These are phyloP conservation scores for Xerus rutilus DNA, from an alignment of 2,797 vertebrate genomes.

Conservation along the genomic window DNA sequence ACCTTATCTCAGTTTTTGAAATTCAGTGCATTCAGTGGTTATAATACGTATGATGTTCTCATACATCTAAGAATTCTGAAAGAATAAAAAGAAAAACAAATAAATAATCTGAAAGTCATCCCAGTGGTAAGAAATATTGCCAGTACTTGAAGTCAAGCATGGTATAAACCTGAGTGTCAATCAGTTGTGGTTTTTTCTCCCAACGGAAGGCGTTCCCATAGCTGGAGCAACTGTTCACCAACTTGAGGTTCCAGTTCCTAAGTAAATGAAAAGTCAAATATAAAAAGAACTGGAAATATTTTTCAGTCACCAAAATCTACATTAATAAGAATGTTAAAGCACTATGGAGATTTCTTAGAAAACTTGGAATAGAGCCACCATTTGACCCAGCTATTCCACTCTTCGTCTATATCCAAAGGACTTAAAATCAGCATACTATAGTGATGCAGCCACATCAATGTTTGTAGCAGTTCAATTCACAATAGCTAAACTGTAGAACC, in stretches of 20 bases:
- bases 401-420: too few species aligned
- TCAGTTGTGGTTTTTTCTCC: constrained; percentile 83
- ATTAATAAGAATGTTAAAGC: constrained; percentile 10
- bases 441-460: too few species aligned
- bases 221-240: constrained; percentile 92
- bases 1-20: constrained; percentile 43
- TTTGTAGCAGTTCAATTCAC: too few species aligned
- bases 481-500: too few species aligned
- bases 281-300: neutral
- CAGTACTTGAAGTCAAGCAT: constrained; percentile 64
- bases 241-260: constrained; percentile 95
- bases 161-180: constrained; percentile 71
- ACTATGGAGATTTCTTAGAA: too few species aligned
- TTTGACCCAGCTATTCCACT: too few species aligned
- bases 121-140: constrained; percentile 46
- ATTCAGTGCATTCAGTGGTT: constrained; percentile 61
- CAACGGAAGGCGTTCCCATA: constrained; percentile 91
- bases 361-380: too few species aligned
- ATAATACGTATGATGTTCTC: constrained; percentile 49
- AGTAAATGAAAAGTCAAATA: constrained; percentile 30
- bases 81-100: constrained; percentile 25
- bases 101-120: constrained; percentile 43
- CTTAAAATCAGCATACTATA: too few species aligned
- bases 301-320: constrained; percentile 28
- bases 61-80: constrained; percentile 36